Base-by-base conservation (phyloP, 2,113 vertebrate genomes). In the Atherinomorus stipes region DNA sequence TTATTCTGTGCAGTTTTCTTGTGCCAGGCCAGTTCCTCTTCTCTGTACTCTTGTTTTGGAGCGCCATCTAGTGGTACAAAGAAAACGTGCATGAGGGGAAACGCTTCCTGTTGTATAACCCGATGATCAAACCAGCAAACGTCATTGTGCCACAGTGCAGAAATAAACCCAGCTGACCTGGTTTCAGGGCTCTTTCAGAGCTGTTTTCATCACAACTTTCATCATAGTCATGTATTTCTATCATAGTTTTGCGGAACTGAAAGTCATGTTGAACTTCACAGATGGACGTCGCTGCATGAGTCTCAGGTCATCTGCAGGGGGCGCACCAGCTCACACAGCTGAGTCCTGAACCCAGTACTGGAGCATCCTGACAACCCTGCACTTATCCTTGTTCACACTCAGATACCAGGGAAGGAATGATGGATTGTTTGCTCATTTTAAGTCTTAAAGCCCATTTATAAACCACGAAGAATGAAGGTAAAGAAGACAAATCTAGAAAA, bases 11-110 rank as follows among this genome's bases (percentile, higher is more conserved):
- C 25, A 42, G 5, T 18, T 15, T 7, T 7, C 21, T 2, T 44
- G 21, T 44, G 38, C 51, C 9, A 52, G 45, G 19, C 7, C 1
- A 49, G 18, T 5, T n/a, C 23, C 37, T 23, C 18, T 26, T 15
- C 28, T 45, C n/a, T 23, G 10, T 16, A 38, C 25, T 34, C 8
- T 53, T n/a, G 18, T 64, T 13, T 15, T 6, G 72, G 26, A 62
- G 25, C 70, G 1, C 83, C 85, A 84, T 73, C 88, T 89, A 80
- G 78, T 78, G 88, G 64, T 13, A 1, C 0, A 1, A 31, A 21
- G 28, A 10, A 54, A 60, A 38, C 21, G n/a, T n/a, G n/a, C 37
- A 37, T 5, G 11, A 25, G 4, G 1, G 15, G 7, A 11, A 1
- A 19, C 8, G 28, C 50, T 58, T 72, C 49, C 38, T 72, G 26